Evolutionary conservation across 2,888 invertebrate genomes (phyloP).

Genomic region (Machimus atricapillus): DNA sequence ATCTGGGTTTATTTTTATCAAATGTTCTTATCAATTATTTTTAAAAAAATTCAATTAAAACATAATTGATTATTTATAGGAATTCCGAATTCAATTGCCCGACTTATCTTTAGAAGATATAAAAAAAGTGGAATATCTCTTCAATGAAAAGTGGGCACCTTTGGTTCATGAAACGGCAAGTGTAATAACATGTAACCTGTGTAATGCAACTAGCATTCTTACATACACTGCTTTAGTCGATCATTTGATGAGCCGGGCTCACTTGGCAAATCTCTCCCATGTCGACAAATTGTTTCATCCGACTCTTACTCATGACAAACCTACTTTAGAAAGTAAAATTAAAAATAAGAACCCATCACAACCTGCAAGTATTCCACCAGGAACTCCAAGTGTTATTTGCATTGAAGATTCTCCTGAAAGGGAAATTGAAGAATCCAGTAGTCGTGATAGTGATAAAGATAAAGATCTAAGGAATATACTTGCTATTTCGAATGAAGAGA

Average conservation of each 20-base stretch:
- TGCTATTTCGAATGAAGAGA: not conserved
- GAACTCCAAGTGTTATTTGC: not conserved
- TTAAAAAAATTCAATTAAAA: not conserved
- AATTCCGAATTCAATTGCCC: not conserved
- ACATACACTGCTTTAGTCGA: slow-evolving; percentile 48
- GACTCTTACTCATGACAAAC: not conserved
- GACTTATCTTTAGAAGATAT: slow-evolving; percentile 31
- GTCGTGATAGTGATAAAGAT: not conserved
- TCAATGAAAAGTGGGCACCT: not conserved
- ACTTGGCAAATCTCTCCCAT: slow-evolving; percentile 50
- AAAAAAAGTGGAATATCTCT: not conserved
- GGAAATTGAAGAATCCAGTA: not conserved
- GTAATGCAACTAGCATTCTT: not conserved
- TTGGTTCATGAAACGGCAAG: not conserved
- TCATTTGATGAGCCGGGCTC: slow-evolving; percentile 56
- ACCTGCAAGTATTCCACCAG: not conserved
- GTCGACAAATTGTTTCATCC: slow-evolving; percentile 49
- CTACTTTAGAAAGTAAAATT: not conserved
- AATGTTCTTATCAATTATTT: not conserved
- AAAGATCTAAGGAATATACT: not conserved
- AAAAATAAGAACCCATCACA: not conserved
- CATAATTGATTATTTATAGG: not conserved
- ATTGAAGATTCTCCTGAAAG: slow-evolving; percentile 42
- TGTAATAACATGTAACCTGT: not conserved
- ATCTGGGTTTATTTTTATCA: no score